phyloP scores from a whole-genome alignment of 2,797 vertebrate species.

The Microchirus variegatus region DNA sequence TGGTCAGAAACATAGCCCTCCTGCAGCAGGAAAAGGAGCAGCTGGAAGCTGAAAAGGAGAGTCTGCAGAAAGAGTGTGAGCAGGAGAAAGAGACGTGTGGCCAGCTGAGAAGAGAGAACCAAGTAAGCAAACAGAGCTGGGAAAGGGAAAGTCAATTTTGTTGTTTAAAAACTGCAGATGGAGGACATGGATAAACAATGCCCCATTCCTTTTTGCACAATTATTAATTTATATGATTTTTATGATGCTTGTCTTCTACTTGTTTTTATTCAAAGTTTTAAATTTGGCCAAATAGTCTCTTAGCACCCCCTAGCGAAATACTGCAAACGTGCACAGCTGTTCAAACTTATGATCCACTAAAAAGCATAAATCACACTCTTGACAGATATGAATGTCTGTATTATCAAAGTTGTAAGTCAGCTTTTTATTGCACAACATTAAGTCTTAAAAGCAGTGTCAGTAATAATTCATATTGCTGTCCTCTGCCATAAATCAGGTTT shows the following conservation, averaged over 20 bases:
- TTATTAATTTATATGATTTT: slow-evolving; percentile 6
- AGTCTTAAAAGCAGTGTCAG: slow-evolving; percentile 61
- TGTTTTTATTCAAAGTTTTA: slow-evolving; percentile 7
- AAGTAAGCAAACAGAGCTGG: slow-evolving; percentile 80
- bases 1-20: slow-evolving; percentile 85
- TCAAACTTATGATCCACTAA: slow-evolving; percentile 27
- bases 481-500: slow-evolving; percentile 62
- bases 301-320: slow-evolving; percentile 79
- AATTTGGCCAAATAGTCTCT: slow-evolving; percentile 56
- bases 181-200: slow-evolving; percentile 2
- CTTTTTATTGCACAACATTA: slow-evolving; percentile 69
- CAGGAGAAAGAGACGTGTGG: slow-evolving; percentile 82
- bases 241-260: not conserved
- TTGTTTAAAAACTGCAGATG: slow-evolving; percentile 4
- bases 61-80: slow-evolving; percentile 85
- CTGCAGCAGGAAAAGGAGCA: slow-evolving; percentile 90
- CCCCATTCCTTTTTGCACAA: not conserved
- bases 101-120: slow-evolving; percentile 87
- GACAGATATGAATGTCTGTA: slow-evolving; percentile 66
- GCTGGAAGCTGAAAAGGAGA: slow-evolving; percentile 86
- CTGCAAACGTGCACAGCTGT: slow-evolving; percentile 28
- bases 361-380: slow-evolving; percentile 60
- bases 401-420: slow-evolving; percentile 68
- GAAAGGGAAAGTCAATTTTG: not conserved
- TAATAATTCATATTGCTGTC: slow-evolving; percentile 60